Evolutionary conservation across 1,140 invertebrate species (phyloP).

Genomic region (Xylocopa sonorina): DNA sequence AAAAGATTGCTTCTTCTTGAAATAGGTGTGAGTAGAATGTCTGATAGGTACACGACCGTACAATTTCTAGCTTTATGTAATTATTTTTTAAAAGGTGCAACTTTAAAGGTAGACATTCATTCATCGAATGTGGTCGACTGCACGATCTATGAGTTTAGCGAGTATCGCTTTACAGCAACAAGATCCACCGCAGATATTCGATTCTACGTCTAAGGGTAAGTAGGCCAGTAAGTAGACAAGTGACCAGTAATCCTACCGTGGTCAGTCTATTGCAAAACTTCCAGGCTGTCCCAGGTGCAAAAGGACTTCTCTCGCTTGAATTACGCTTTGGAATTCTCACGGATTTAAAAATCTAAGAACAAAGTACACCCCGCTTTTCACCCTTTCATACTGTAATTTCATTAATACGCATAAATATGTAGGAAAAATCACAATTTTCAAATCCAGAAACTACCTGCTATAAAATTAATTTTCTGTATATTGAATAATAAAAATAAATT

Average conservation of each 20-base stretch:
- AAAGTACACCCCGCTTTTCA: too few species aligned
- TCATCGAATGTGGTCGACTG: constrained; percentile 9
- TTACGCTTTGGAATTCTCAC: constrained; percentile 17
- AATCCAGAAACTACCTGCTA: too few species aligned
- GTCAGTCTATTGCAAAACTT: constrained; percentile 58
- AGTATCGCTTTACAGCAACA: constrained; percentile 68
- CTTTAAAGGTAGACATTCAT: constrained; percentile 13
- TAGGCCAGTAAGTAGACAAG: constrained; percentile 71
- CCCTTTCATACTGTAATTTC: too few species aligned
- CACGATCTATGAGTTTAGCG: constrained; percentile 32
- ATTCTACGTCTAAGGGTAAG: constrained; percentile 65
- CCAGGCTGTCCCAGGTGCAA: not conserved
- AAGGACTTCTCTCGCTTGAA: constrained; percentile 16
- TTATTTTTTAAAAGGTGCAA: not conserved
- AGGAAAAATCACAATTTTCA: too few species aligned
- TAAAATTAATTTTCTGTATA: too few species aligned
- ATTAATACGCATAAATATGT: too few species aligned
- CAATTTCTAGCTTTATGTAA: not conserved
- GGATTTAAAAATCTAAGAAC: not conserved
- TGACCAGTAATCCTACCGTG: constrained; percentile 68
- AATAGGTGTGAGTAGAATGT: too few species aligned
- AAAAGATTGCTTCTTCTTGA: too few species aligned
- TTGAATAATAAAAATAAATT: too few species aligned
- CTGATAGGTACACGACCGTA: not conserved
- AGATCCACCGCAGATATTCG: constrained; percentile 71